These are phyloP conservation scores for Novumbra hubbsi DNA, from an alignment of 2,797 vertebrate genomes.

Conservation along the genomic window DNA sequence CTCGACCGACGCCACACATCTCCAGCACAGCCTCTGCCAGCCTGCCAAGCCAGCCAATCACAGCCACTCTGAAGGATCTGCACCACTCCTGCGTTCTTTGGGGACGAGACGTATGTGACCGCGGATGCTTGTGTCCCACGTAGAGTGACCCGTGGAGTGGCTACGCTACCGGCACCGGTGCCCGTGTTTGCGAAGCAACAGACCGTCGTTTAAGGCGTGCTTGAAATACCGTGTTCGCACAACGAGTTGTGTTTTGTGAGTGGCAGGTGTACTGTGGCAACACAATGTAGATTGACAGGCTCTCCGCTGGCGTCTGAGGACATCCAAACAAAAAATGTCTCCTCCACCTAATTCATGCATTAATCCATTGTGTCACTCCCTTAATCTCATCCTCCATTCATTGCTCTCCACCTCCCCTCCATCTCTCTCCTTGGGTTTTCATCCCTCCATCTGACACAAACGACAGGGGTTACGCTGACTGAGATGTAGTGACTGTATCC, in stretches of 20 bases:
- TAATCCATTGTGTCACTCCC: conserved; percentile 37
- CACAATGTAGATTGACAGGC: conserved; percentile 42
- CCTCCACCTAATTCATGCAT: conserved; percentile 27
- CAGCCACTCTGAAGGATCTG: no score
- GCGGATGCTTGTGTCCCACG: background rate
- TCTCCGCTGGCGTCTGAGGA: conserved; percentile 52
- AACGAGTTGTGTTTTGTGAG: no score
- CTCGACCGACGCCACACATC: conserved; percentile 36
- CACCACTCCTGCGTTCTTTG: no score
- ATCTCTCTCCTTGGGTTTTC: conserved; percentile 46
- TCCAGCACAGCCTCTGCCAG: conserved; percentile 8
- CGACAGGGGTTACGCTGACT: conserved; percentile 51
- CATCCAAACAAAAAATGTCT: conserved; percentile 25
- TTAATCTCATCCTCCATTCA: background rate
- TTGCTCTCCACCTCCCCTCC: conserved; percentile 23
- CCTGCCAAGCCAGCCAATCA: no score
- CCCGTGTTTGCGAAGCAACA: background rate
- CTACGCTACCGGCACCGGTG: background rate
- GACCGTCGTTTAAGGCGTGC: background rate
- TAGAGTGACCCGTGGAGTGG: no score
- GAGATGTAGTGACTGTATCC: conserved; percentile 32
- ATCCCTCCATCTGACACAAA: conserved; percentile 23
- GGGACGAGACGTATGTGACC: conserved; percentile 14
- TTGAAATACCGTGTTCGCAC: conserved; percentile 22
- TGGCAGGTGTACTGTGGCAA: conserved; percentile 36